These are phyloP conservation scores for Rana temporaria DNA, from an alignment of 2,113 vertebrate genomes.

Conservation along the genomic window DNA sequence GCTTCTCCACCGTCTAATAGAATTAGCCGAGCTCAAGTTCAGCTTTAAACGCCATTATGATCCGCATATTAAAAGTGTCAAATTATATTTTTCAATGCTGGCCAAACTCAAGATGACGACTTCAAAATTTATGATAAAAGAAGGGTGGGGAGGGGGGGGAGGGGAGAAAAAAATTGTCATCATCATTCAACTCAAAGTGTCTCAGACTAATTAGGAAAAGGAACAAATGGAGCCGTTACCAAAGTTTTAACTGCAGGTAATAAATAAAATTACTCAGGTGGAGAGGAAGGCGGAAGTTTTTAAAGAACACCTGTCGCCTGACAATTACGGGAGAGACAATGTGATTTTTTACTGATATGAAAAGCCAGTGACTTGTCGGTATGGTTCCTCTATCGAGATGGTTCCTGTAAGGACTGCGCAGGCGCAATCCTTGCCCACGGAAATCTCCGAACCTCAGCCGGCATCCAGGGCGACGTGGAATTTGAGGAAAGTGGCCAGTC, in stretches of 20 bases:
- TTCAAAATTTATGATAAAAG: conserved; percentile 60
- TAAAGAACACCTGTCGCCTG: not conserved
- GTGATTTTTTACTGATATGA: too few species aligned
- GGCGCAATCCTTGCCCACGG: too few species aligned
- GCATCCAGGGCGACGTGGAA: too few species aligned
- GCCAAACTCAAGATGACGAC: conserved; percentile 68
- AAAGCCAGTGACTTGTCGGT: too few species aligned
- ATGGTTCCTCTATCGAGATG: too few species aligned
- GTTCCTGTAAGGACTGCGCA: too few species aligned
- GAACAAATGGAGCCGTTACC: conserved; percentile 4
- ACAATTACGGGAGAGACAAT: too few species aligned
- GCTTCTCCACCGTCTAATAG: conserved; percentile 73
- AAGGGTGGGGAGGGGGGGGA: too few species aligned
- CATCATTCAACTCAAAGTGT: conserved; percentile 33
- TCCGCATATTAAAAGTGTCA: conserved; percentile 71
- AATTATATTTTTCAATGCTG: conserved; percentile 70
- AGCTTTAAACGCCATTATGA: conserved; percentile 74
- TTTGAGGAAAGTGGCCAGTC: too few species aligned
- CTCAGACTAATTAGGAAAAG: conserved; percentile 36
- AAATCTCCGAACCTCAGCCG: too few species aligned
- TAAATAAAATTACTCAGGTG: not conserved
- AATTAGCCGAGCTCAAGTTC: conserved; percentile 78
- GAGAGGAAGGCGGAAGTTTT: not conserved
- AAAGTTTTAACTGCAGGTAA: conserved; percentile 12
- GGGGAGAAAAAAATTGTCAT: conserved; percentile 47